phyloP scores from a whole-genome alignment of 2,113 vertebrate species.

The Eubucco bourcierii region DNA sequence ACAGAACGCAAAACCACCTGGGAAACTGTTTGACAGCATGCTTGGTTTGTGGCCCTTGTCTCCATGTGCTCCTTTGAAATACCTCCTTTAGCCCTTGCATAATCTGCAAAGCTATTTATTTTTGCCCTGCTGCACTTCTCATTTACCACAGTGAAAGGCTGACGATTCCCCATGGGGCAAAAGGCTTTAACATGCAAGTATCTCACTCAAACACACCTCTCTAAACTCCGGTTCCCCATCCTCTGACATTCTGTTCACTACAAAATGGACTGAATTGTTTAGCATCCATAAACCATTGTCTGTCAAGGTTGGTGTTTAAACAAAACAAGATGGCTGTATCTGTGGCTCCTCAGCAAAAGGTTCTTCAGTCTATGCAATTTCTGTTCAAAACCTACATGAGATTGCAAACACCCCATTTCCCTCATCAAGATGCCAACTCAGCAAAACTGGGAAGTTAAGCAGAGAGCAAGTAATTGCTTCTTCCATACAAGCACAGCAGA shows the following conservation, averaged over 20 bases:
- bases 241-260: background rate
- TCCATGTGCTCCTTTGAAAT: background rate
- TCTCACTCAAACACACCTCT: background rate
- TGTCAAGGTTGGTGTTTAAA: background rate
- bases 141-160: background rate
- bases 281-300: background rate
- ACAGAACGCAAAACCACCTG: background rate
- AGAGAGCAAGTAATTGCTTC: background rate
- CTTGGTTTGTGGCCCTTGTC: background rate
- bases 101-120: background rate
- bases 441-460: background rate
- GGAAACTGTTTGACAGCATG: background rate
- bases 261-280: background rate
- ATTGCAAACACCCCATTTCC: background rate
- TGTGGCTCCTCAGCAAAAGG: background rate
- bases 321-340: background rate
- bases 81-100: background rate
- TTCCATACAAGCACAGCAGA: background rate
- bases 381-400: background rate
- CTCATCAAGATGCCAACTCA: background rate
- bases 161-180: background rate
- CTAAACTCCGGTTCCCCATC: rapidly evolving
- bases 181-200: background rate
- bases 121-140: background rate
- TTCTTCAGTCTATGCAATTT: background rate